A percentile compares a stretch with the other conserved stretches of the same genome.
phyloP scores from a whole-genome alignment of 2,113 vertebrate species.

The Todiramphus chloris region DNA sequence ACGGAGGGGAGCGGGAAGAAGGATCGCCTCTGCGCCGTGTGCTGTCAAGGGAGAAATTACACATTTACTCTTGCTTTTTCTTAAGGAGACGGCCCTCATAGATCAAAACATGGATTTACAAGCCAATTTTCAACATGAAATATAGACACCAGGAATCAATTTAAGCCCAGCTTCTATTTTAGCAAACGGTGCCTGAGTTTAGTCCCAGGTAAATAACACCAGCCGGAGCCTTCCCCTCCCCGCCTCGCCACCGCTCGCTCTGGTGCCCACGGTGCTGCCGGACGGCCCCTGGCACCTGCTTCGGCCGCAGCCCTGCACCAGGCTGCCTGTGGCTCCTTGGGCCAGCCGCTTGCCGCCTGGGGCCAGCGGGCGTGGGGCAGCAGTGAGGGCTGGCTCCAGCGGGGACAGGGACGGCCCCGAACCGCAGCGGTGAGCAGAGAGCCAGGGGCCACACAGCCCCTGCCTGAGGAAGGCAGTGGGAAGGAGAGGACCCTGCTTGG shows the following conservation, averaged over 20 bases:
- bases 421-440: neutral
- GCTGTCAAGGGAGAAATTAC: constrained; percentile 99
- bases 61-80: constrained; percentile 99
- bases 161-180: constrained; percentile 87
- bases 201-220: constrained; percentile 71
- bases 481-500: neutral
- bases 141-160: constrained; percentile 98
- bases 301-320: accelerated
- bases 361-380: accelerated
- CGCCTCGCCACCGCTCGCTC: neutral
- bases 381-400: neutral
- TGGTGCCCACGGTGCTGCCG: neutral
- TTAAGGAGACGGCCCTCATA: constrained; percentile 98
- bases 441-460: neutral
- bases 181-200: constrained; percentile 71
- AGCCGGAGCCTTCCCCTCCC: neutral
- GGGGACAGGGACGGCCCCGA: accelerated
- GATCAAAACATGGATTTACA: constrained; percentile 96
- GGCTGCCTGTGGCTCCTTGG: accelerated
- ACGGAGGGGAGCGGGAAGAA: constrained; percentile 87
- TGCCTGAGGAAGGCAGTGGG: neutral
- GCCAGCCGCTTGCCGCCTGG: neutral
- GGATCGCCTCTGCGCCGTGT: constrained; percentile 95
- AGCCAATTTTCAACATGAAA: constrained; percentile 99
- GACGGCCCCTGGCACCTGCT: accelerated